phyloP scores from a whole-genome alignment of 2,888 invertebrate species.

The Flexamia atlantica region DNA sequence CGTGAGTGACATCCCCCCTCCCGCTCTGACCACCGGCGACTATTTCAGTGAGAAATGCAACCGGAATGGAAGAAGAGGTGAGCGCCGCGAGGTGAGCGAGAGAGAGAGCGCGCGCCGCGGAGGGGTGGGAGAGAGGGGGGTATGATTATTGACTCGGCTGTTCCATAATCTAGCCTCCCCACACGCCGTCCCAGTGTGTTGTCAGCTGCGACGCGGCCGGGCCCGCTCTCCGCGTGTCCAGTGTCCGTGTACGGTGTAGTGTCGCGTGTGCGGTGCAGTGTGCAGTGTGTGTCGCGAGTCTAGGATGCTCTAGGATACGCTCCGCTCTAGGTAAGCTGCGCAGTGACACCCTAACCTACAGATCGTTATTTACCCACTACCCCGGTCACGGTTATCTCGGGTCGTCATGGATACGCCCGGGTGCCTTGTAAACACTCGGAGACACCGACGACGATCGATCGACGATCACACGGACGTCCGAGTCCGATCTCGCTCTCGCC shows the following conservation, averaged over 20 bases:
- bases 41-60: constrained; percentile 64
- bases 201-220: not conserved
- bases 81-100: constrained; percentile 32
- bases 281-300: constrained; percentile 4
- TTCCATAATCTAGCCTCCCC: constrained; percentile 60
- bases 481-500: not conserved
- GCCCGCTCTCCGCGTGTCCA: not conserved
- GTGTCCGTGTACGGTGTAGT: not conserved
- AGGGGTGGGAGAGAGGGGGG: constrained; percentile 91
- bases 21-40: constrained; percentile 61
- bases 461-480: not conserved
- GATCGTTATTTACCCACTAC: not conserved
- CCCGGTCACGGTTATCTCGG: constrained; percentile 34
- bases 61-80: constrained; percentile 62
- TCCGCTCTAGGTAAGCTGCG: constrained; percentile 8
- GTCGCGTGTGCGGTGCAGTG: not conserved
- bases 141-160: constrained; percentile 69
- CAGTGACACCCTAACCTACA: constrained; percentile 9
- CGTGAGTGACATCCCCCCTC: constrained; percentile 55
- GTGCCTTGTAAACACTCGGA: constrained; percentile 13
- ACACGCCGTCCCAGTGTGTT: constrained; percentile 43
- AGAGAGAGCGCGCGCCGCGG: constrained; percentile 76
- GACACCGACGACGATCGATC: not conserved
- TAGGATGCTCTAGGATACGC: constrained; percentile 11
- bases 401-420: constrained; percentile 34